These are phyloP conservation scores for Prosopocoilus inquinatus DNA, from an alignment of 2,888 invertebrate species.

Conservation along the genomic window DNA sequence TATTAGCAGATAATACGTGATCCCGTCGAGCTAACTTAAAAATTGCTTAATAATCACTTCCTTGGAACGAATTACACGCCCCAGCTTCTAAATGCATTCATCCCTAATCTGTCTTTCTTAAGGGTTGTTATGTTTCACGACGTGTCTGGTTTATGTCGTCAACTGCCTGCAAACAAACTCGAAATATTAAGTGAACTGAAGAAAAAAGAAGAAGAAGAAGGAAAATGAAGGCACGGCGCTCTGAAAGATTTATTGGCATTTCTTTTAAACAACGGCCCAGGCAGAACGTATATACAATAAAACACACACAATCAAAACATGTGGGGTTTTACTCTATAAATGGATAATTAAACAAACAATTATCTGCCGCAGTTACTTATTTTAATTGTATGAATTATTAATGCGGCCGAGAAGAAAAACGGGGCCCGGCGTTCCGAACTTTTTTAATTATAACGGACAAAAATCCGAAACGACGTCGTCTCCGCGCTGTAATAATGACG, in stretches of 20 bases:
- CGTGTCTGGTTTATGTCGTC: conserved; percentile 17
- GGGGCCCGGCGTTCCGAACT: neutral
- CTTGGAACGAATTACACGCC: too few species aligned
- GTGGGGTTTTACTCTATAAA: neutral
- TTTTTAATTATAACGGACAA: conserved; percentile 10
- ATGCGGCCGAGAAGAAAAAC: neutral
- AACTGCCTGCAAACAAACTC: conserved; percentile 15
- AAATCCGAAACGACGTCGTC: conserved; percentile 1
- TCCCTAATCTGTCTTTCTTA: too few species aligned
- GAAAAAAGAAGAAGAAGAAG: too few species aligned
- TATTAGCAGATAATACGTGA: too few species aligned
- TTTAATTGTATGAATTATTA: neutral
- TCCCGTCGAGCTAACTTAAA: too few species aligned
- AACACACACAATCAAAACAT: neutral
- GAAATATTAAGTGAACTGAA: conserved; percentile 12
- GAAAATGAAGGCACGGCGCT: conserved; percentile 6
- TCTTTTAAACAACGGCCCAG: conserved; percentile 12
- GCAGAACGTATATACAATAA: conserved; percentile 5
- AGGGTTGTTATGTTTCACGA: neutral
- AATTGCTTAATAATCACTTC: too few species aligned
- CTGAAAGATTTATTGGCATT: conserved; percentile 21
- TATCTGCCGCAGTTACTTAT: neutral
- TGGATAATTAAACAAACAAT: neutral
- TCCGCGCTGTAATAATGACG: conserved; percentile 5
- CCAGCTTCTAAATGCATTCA: too few species aligned